These are phyloP conservation scores for Drosophila kanapiae DNA, from an alignment of 1,140 invertebrate genomes.

Conservation along the genomic window DNA sequence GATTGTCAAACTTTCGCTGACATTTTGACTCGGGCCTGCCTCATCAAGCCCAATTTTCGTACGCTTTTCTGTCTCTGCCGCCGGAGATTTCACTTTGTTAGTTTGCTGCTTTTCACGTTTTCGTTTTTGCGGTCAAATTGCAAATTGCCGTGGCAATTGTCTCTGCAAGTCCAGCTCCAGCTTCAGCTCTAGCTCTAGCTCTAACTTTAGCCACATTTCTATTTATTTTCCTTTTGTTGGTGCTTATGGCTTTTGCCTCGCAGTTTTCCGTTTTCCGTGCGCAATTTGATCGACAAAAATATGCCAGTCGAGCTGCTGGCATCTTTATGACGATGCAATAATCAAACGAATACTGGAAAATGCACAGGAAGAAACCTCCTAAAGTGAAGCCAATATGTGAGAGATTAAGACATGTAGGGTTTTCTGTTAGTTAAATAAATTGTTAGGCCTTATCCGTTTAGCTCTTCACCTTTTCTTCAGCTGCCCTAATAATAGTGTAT, in stretches of 20 bases:
- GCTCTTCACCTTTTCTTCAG: background rate
- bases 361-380: background rate
- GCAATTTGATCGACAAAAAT: slow-evolving; percentile 68
- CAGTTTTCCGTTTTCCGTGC: slow-evolving; percentile 35
- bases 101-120: slow-evolving; percentile 54
- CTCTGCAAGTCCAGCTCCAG: slow-evolving; percentile 40
- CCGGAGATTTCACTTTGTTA: slow-evolving; percentile 66
- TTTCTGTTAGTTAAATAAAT: background rate
- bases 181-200: slow-evolving; percentile 12
- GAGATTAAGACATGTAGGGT: background rate
- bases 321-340: slow-evolving; percentile 68
- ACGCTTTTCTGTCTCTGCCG: slow-evolving; percentile 53
- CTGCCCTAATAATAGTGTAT: background rate
- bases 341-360: slow-evolving; percentile 13
- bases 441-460: no score
- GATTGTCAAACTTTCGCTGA: slow-evolving; percentile 58
- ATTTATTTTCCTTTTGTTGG: slow-evolving; percentile 23
- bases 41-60: slow-evolving; percentile 48
- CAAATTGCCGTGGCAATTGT: slow-evolving; percentile 68
- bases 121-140: slow-evolving; percentile 80
- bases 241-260: slow-evolving; percentile 18
- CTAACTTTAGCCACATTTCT: slow-evolving; percentile 13
- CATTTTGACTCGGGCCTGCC: slow-evolving; percentile 48
- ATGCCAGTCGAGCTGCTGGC: slow-evolving; percentile 53
- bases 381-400: background rate